phyloP scores from a whole-genome alignment of 1,140 invertebrate species.

The Tenebrio molitor region DNA sequence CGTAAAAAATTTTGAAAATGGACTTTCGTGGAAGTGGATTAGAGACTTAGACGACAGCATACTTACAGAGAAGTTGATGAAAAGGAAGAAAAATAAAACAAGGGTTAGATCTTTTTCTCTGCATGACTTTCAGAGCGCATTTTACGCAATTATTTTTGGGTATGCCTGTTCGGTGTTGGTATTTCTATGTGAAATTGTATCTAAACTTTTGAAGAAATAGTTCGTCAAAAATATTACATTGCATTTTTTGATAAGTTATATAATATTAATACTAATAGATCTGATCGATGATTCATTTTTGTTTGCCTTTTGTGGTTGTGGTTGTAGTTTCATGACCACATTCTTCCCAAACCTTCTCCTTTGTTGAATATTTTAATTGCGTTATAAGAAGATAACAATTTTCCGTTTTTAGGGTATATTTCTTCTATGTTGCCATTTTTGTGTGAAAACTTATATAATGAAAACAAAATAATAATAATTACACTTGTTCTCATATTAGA shows the following conservation, averaged over 20 bases:
- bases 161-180: background rate
- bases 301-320: no score
- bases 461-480: no score
- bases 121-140: constrained; percentile 35
- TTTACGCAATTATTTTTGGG: constrained; percentile 17
- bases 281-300: no score
- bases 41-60: constrained; percentile 5
- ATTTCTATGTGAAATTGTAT: background rate
- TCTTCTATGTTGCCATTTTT: no score
- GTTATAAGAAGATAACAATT: no score
- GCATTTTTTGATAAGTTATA: background rate
- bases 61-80: background rate
- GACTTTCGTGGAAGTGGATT: constrained; percentile 39
- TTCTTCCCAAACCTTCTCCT: no score
- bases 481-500: no score
- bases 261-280: no score
- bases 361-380: no score
- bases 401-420: no score
- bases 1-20: background rate
- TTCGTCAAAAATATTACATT: background rate
- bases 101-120: constrained; percentile 26
- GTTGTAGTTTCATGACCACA: no score
- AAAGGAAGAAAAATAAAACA: background rate
- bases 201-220: background rate
- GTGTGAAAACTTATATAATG: no score